Base-by-base conservation (phyloP, 1,140 invertebrate genomes). In the Diorhabda sublineata region DNA sequence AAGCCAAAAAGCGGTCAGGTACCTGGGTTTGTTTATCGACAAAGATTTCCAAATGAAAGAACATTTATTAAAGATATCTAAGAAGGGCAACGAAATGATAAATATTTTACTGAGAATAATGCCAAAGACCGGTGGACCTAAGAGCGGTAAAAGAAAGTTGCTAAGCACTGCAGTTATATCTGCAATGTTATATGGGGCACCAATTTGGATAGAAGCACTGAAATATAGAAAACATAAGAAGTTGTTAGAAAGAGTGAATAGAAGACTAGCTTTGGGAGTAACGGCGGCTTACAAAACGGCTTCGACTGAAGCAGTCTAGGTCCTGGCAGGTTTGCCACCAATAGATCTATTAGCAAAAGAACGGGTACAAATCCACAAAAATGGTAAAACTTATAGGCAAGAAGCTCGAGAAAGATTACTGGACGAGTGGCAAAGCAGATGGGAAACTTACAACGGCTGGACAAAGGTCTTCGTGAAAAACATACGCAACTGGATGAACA, bases 351-450 rank as follows among this genome's bases (percentile, higher is more conserved):
- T 68, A 42, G 42, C 62, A 5, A 26, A 62, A 47, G 59, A 64
- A 9, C 52, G 61, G 41, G 8, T 8, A 5, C 5, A 60, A 45
- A 7, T 63, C 0, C n/a, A 64, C n/a, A 8, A 9, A 44, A 45
- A 42, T 41, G 11, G 11, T 8, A 45, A 41, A 43, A 41, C n/a
- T 5, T 9, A 42, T 3, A 68, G n/a, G 45, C 4, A 41, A 3
- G 45, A 26, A 42, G 45, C 11, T 5, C 63, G 67, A 1, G 59
- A n/a, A 3, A 9, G 26, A 9, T 5, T 58, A 11, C 2, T 68
- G 8, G 44, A 68, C 6, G 52, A 63, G 45, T 72, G 73, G 69
- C 65, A 70, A 52, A 43, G 44, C 3, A 60, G 59, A 52, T 74
- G 70, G 71, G 11, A 52, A 1, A 8, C 26, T 7, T 41, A 67